Evolutionary conservation across 2,113 vertebrate species (phyloP).

Genomic region (Rhadina sibilatrix): DNA sequence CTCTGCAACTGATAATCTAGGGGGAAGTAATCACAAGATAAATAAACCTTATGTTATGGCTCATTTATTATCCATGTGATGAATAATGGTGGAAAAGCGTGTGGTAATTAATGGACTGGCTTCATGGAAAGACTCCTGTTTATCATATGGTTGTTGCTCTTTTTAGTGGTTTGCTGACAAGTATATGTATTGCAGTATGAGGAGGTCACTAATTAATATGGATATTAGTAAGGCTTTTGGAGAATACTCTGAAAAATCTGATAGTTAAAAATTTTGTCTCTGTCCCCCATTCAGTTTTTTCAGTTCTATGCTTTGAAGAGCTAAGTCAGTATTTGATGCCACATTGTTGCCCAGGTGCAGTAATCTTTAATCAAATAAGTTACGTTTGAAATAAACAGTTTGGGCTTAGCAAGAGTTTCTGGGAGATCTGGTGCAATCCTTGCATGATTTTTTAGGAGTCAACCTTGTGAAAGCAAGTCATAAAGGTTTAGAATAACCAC

Average conservation of each 20-base stretch:
- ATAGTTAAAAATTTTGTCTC: neutral
- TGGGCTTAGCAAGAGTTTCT: neutral
- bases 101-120: neutral
- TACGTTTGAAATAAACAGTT: neutral
- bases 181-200: neutral
- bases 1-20: neutral
- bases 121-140: constrained; percentile 13
- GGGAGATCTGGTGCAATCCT: neutral
- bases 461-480: neutral
- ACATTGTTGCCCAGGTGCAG: neutral
- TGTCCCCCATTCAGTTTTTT: neutral
- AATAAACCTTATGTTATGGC: neutral
- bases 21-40: neutral
- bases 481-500: neutral
- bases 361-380: neutral
- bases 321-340: neutral
- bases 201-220: neutral
- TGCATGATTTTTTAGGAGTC: neutral
- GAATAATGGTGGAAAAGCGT: neutral
- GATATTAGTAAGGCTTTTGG: neutral
- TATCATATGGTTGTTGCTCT: neutral
- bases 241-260: neutral
- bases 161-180: neutral
- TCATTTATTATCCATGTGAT: constrained; percentile 20
- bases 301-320: neutral